Base-by-base conservation (phyloP, 2,888 invertebrate genomes). In the Latrodectus elegans region DNA sequence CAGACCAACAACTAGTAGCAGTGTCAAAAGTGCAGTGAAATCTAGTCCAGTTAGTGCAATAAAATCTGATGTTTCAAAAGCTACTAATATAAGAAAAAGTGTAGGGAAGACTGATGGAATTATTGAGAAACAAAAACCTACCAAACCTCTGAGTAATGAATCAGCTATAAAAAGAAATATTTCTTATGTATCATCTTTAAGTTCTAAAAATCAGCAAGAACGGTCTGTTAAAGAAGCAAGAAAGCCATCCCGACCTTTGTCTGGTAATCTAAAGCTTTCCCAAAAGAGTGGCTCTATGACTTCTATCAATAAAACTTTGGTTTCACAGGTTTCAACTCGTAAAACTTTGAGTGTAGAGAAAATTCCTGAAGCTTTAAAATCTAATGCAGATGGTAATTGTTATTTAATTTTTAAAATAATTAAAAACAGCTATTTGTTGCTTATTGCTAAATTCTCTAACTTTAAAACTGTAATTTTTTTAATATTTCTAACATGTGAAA, bases 261-360 rank as follows among this genome's bases (percentile, higher is more conserved):
- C 81, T 1, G 68, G 76, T 49, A 79, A 70, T 17, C 49, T 75
- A 26, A 86, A 77, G 67, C 17, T 81, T 14, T 55, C 85, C 14
- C 73, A 82, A 52, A 89, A 85, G 72, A 90, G 88, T 75, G 90
- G 90, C 64, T 91, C 91, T 9, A 90, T 89, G 53, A 90, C 91
- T 8, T 91, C 91, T 3, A 89, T 91, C 9, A 90, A 90, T 82
- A 90, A 90, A 55, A 89, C 90, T 9, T 90, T 91, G 1, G 88
- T 90, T 22, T 91, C 92, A 2, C 91, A 91, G 90, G 92, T 92
- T 85, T 93, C 93, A 93, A 93, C 93, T 22, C 93, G 93, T 90
- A 92, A 92, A 88, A 93, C 93, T 49, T 81, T 65, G 9, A 86
- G 86, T 77, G 86, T 86, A 6, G 86, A 86, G 67, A 80, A 81